Base-by-base conservation (phyloP, 2,797 vertebrate species). In the Chaetophractus vellerosus region DNA sequence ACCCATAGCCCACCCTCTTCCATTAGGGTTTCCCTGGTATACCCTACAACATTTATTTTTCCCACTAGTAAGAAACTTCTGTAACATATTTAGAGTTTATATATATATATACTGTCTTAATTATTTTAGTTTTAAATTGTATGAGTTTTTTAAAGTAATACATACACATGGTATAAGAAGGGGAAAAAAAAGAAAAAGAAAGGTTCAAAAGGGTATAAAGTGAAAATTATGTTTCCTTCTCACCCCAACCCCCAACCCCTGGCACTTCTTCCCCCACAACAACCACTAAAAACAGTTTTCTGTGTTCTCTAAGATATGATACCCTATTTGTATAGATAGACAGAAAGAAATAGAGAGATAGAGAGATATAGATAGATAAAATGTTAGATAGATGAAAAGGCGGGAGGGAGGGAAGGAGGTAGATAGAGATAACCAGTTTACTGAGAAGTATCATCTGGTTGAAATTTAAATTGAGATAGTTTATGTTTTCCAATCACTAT, bases 171-270 rank as follows among this genome's bases (percentile, higher is more conserved):
- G 63, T 63, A 45, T 31, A 36, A 24, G 36, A 33, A 68, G 71
- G 3, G 18, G 18, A 50, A 50, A 15, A 9, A 50, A 50, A 50
- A 45, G 5, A 52, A 88, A 38, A 38, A 38, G 6, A 38, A 38
- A 38, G 38, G 24, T 75, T 95, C 59, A 68, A 90, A 84, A 87
- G 21, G 1, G 2, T 80, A 75, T 31, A 24, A 5, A 94, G 23
- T n/a, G 12, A 82, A 94, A 76, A 63, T 18, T 61, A 85, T 15
- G 63, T 69, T 95, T 96, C 45, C 90, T 85, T 52, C 69, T 21
- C 66, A 57, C 16, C 36, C 0, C 4, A 18, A 18, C n/a, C 26
- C 21, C 45, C 23, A 63, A 63, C 61, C 75, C 0, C 5, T 11
- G 64, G 50, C 9, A 23, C 71, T 11, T 21, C 45, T 86, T 79